Conservation (phyloP, 2,888 invertebrate species). For the Mythimna lalbum region DNA sequence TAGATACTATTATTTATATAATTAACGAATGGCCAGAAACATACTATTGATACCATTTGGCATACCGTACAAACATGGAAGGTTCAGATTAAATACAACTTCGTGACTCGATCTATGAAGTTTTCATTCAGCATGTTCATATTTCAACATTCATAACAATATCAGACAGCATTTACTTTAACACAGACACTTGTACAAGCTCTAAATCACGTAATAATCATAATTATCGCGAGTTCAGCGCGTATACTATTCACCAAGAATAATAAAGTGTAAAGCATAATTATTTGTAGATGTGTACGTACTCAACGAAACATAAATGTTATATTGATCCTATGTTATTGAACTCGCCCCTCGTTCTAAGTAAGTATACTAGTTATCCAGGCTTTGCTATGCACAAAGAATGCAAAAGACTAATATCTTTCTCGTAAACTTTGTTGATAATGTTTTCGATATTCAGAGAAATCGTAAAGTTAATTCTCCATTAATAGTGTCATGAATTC, state of each 20-base stretch:
- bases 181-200: conserved; percentile 51
- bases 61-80: conserved; percentile 23
- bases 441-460: conserved; percentile 77
- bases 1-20: no score
- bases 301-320: conserved; percentile 57
- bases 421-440: conserved; percentile 77
- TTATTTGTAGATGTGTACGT: conserved; percentile 51
- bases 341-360: conserved; percentile 44
- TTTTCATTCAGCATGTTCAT: conserved; percentile 32
- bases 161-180: conserved; percentile 48
- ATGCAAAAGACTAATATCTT: conserved; percentile 70
- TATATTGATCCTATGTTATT: conserved; percentile 61
- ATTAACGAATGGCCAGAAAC: conserved; percentile 34
- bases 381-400: conserved; percentile 57
- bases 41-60: conserved; percentile 33
- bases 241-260: conserved; percentile 46
- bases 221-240: conserved; percentile 53
- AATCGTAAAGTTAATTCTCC: conserved; percentile 80
- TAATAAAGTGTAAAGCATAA: conserved; percentile 59
- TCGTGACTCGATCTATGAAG: conserved; percentile 51
- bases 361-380: conserved; percentile 49
- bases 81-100: conserved; percentile 43
- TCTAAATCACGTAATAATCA: conserved; percentile 57
- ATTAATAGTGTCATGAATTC: conserved; percentile 77
- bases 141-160: conserved; percentile 52